phyloP scores from a whole-genome alignment of 2,797 vertebrate genomes.

The Acanthurus tractus region DNA sequence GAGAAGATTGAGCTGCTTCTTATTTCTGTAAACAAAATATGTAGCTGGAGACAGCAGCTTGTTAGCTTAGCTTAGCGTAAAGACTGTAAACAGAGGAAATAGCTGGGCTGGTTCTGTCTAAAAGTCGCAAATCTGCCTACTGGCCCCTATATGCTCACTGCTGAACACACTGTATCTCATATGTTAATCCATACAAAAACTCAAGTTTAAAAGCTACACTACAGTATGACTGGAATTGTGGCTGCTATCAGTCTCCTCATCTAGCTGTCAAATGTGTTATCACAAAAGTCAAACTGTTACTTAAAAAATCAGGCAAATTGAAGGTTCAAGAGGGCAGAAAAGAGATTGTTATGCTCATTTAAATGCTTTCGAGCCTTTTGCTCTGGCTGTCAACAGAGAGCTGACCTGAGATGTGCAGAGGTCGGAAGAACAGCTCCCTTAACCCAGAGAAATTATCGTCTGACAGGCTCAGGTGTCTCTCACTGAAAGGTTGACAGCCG shows the following conservation, averaged over 20 bases:
- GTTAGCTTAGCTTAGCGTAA: neutral
- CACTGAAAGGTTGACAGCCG: conserved; percentile 44
- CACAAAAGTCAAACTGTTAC: neutral
- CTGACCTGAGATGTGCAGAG: conserved; percentile 61
- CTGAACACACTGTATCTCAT: neutral
- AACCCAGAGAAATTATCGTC: conserved; percentile 74
- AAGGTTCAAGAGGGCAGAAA: conserved; percentile 22
- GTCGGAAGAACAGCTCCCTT: conserved; percentile 62
- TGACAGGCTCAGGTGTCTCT: conserved; percentile 70
- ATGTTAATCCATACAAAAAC: neutral
- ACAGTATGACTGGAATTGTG: neutral
- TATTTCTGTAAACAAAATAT: neutral
- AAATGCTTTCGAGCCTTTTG: conserved; percentile 54
- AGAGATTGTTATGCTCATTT: conserved; percentile 31
- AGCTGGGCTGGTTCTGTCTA: no score
- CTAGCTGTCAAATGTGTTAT: neutral
- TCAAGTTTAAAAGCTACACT: neutral
- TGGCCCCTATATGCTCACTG: neutral
- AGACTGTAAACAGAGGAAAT: no score
- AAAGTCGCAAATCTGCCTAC: neutral
- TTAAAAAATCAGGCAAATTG: conserved; percentile 21
- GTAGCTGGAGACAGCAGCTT: no score
- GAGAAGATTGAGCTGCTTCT: neutral
- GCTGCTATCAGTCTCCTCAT: neutral
- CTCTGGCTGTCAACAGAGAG: conserved; percentile 64